phyloP scores from a whole-genome alignment of 2,113 vertebrate genomes.

The Lagopus muta region DNA sequence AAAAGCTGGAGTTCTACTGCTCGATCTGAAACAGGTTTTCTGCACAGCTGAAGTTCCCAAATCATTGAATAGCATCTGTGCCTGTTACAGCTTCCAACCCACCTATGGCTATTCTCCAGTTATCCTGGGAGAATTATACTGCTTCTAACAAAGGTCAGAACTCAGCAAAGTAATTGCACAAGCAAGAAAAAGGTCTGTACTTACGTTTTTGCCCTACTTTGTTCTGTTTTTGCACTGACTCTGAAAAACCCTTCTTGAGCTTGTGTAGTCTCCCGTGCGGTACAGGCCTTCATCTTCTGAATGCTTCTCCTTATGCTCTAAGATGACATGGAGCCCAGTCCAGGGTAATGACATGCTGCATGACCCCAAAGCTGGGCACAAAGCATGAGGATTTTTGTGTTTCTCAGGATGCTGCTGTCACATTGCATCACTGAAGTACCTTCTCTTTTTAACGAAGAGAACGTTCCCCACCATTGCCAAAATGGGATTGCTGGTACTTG shows the following conservation, averaged over 20 bases:
- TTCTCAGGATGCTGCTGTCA: not conserved
- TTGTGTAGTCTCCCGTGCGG: not conserved
- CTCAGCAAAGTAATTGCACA: not conserved
- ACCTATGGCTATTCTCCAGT: not conserved
- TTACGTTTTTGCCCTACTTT: not conserved
- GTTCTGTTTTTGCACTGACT: not conserved
- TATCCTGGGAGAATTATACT: not conserved
- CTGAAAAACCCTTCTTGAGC: not conserved
- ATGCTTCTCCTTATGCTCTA: not conserved
- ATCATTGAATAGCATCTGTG: not conserved
- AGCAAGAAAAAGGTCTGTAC: not conserved
- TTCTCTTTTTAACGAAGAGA: not conserved
- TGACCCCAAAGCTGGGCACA: slow-evolving; percentile 9
- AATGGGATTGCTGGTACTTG: not conserved
- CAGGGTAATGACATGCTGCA: not conserved
- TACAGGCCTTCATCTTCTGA: not conserved
- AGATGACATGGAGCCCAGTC: not conserved
- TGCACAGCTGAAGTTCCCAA: not conserved
- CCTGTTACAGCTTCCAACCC: not conserved
- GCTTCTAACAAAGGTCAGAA: slow-evolving; percentile 26
- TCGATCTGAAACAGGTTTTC: slow-evolving; percentile 14
- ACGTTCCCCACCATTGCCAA: not conserved
- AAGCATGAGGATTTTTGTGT: slow-evolving; percentile 23
- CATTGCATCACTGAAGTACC: not conserved
- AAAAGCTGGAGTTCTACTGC: not conserved